Conservation (phyloP, 1,140 invertebrate genomes). For the Euura saliciscinereae region DNA sequence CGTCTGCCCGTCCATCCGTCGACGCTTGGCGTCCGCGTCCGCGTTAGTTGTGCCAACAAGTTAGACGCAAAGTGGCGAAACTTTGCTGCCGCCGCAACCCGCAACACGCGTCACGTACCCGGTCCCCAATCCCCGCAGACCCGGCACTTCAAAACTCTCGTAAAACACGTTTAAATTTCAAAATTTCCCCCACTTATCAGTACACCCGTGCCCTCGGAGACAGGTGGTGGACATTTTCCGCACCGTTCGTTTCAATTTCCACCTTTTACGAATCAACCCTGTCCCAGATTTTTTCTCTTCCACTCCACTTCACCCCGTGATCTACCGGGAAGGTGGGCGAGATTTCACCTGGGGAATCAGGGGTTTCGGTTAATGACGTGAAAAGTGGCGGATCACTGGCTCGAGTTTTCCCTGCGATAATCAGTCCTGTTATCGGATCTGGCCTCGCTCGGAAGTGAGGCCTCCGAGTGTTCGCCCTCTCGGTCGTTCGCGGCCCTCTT, state of each 20-base stretch:
- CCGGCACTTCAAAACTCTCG: background rate
- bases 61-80: conserved; percentile 5
- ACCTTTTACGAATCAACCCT: no score
- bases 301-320: no score
- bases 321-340: background rate
- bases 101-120: background rate
- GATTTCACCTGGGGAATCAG: background rate
- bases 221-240: no score
- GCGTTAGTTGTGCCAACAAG: conserved; percentile 1
- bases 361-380: background rate
- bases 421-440: background rate
- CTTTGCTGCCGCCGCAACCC: background rate
- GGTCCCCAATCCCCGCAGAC: background rate
- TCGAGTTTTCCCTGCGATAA: background rate
- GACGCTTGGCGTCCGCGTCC: background rate
- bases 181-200: background rate
- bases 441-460: background rate
- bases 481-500: background rate
- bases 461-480: background rate
- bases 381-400: background rate
- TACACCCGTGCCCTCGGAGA: no score
- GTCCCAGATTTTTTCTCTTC: no score
- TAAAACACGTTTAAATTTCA: background rate
- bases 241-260: no score
- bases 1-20: background rate